Conservation (phyloP, 2,797 vertebrate species). For the Danio kyathit region DNA sequence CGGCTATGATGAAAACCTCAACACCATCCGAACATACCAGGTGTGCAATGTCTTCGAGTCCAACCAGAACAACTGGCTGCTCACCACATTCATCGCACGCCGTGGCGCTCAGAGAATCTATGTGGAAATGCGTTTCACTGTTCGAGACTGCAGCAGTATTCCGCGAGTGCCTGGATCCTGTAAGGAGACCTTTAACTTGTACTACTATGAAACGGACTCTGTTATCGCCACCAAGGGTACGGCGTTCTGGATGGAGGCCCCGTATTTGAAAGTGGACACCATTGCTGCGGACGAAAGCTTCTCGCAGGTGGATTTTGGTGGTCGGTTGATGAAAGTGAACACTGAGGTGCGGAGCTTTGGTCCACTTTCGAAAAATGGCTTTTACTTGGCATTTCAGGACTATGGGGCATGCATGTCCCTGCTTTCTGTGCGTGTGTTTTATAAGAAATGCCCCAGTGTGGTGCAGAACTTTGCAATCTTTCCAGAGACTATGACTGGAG, state of each 20-base stretch:
- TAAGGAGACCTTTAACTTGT: constrained; percentile 98
- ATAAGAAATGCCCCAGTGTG: constrained; percentile 97
- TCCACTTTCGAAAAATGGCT: constrained; percentile 92
- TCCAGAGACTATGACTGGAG: constrained; percentile 97
- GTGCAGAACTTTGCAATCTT: constrained; percentile 98
- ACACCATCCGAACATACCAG: constrained; percentile 92
- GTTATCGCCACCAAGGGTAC: constrained; percentile 96
- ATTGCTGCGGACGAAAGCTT: constrained; percentile 98
- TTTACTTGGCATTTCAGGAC: constrained; percentile 98
- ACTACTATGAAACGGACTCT: constrained; percentile 96
- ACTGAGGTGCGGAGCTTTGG: constrained; percentile 97
- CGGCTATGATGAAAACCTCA: constrained; percentile 98
- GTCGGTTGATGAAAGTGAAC: constrained; percentile 97
- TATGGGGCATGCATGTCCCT: constrained; percentile 98
- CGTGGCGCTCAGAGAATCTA: constrained; percentile 94
- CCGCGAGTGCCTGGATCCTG: constrained; percentile 97
- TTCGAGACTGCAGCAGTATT: constrained; percentile 98
- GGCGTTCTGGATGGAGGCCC: constrained; percentile 96
- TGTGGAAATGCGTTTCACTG: constrained; percentile 97
- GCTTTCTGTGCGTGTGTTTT: constrained; percentile 96
- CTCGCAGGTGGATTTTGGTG: constrained; percentile 97
- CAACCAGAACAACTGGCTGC: constrained; percentile 99
- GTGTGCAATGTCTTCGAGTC: constrained; percentile 95
- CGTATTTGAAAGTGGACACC: constrained; percentile 98
- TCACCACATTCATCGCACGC: constrained; percentile 95